Percentiles rank a stretch among this genome's conserved stretches.
Evolutionary conservation across 2,888 invertebrate species (phyloP).

Genomic region (Cecidostiba fungosa): DNA sequence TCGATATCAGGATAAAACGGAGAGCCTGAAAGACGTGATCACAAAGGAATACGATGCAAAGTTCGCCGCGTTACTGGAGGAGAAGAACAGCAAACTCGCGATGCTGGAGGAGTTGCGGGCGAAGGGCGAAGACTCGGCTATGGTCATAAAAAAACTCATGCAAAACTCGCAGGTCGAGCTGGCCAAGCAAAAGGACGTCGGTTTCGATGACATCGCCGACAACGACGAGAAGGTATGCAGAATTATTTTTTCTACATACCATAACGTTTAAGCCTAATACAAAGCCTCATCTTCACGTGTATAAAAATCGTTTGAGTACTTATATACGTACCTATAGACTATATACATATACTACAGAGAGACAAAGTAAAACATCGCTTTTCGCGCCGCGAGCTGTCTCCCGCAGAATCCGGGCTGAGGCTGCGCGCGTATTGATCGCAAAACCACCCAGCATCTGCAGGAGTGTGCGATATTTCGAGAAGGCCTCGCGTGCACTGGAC

Average conservation of each 20-base stretch:
- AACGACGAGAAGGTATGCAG: slow-evolving; percentile 80
- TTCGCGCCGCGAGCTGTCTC: slow-evolving; percentile 33
- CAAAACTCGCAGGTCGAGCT: slow-evolving; percentile 81
- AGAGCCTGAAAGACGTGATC: slow-evolving; percentile 82
- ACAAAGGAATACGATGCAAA: slow-evolving; percentile 81
- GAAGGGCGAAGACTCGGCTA: slow-evolving; percentile 80
- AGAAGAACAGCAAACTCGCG: slow-evolving; percentile 79
- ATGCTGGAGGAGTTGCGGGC: slow-evolving; percentile 80
- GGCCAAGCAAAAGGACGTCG: slow-evolving; percentile 74
- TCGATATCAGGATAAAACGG: slow-evolving; percentile 80
- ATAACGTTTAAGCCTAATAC: background rate
- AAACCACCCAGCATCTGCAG: background rate
- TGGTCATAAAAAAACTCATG: slow-evolving; percentile 81
- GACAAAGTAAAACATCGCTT: slow-evolving; percentile 1
- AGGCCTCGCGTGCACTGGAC: background rate
- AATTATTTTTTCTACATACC: background rate
- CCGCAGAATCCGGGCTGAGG: slow-evolving; percentile 18
- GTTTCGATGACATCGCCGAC: slow-evolving; percentile 72
- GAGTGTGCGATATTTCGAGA: background rate
- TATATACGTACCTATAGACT: no score
- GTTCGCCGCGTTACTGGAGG: slow-evolving; percentile 81
- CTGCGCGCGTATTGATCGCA: slow-evolving; percentile 48
- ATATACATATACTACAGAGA: background rate
- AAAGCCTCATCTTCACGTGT: no score
- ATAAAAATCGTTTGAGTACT: no score